phyloP scores from a whole-genome alignment of 2,113 vertebrate species.

The Indicator indicator region DNA sequence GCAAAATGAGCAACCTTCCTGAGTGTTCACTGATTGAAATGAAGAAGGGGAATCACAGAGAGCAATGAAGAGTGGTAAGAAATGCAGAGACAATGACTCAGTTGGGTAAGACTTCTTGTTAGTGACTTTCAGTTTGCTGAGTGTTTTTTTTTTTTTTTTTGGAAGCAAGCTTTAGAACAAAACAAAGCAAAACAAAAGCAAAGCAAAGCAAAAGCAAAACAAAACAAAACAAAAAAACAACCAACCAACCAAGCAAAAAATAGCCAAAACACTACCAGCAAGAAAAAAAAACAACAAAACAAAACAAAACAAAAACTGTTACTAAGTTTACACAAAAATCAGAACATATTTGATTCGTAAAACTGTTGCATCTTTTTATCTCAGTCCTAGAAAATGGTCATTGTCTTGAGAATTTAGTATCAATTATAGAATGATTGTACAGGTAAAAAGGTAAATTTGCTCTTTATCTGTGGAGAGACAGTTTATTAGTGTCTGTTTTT shows the following conservation, averaged over 20 bases:
- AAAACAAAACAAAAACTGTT: neutral
- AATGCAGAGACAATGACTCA: neutral
- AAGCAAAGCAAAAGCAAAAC: neutral
- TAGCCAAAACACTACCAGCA: neutral
- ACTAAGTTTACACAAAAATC: neutral
- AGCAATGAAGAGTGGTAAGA: neutral
- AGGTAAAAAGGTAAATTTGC: neutral
- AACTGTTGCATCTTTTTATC: neutral
- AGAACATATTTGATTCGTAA: neutral
- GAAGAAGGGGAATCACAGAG: neutral
- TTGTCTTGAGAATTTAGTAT: neutral
- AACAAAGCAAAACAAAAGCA: neutral
- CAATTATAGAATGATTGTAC: neutral
- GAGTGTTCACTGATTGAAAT: neutral
- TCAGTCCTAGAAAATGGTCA: neutral
- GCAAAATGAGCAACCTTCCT: neutral
- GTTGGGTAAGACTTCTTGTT: neutral
- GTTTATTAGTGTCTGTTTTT: neutral
- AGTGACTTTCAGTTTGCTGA: neutral
- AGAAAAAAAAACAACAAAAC: neutral
- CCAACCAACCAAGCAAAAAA: too few species aligned
- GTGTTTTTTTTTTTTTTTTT: neutral
- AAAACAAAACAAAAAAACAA: neutral
- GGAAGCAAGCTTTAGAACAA: neutral
- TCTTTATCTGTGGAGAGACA: neutral